Evolutionary conservation across 2,113 vertebrate genomes (phyloP), one percentile per base, ranked within the genome.

Genomic region (Trogon melanurus): DNA sequence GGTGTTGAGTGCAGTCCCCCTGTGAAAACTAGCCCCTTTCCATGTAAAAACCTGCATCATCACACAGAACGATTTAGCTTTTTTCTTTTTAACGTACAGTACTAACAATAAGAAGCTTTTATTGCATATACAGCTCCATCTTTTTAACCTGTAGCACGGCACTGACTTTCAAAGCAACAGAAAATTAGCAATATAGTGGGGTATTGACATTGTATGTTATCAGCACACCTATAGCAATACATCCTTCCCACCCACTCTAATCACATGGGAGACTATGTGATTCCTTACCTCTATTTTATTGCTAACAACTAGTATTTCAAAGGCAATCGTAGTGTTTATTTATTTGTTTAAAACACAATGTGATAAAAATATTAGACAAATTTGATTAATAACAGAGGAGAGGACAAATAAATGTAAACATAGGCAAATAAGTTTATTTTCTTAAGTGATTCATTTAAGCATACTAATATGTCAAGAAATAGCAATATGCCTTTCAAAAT

Each of bases 231-330:
- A 71, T 62, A 67, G 85, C n/a, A 94, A 84, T 85, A 87, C 72
- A 87, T 85, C 67, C 58, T 82, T 97, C 89, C 60, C 72, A 85
- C 48, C 79, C 78, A 73, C 81, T 91, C 72, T 44, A 44, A 75
- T 92, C 62, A 67, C 56, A 41, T 11, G 12, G 23, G 13, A 88
- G 45, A 22, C 44, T 48, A 11, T 62, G 26, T 44, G 69, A 69
- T 93, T 97, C 65, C 93, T 95, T 97, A 62, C 80, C 85, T 96
- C 95, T 67, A 60, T 93, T 93, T 91, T 87, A 83, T 72, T 85
- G 79, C 62, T 85, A 79, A 58, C 56, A 89, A 20, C 53, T 71
- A 62, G 56, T 86, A 85, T 94, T 96, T 98, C 91, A 96, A 96
- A 95, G 87, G 89, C 70, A 87, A 79, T 64, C 4, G 32, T 60